Base-by-base conservation (phyloP, 2,113 vertebrate species). In the Hyperopisus bebe region DNA sequence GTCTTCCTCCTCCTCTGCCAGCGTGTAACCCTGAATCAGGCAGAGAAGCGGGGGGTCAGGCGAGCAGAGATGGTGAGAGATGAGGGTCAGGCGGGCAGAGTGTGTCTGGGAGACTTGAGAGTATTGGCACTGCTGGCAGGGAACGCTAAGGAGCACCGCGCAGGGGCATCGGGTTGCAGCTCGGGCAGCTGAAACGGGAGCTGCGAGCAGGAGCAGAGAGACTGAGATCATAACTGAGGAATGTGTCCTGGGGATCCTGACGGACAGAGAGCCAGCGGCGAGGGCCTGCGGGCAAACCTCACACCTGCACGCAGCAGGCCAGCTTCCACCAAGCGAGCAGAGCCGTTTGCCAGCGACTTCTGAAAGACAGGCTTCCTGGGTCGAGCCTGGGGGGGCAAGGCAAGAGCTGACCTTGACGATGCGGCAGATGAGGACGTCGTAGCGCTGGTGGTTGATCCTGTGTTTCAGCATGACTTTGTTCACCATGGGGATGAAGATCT, bases 401-500 rank as follows among this genome's bases (percentile, higher is more conserved):
- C 35, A 1, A 10, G 31, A 44, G 27, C 92, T 95, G 91, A 99
- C 98, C 97, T 99, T 99, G 2, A 99, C 96, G 88, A 99, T 99
- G 51, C 98, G 96, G 94, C 98, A 99, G 94, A 99, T 99, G 84
- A 99, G 98, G 74, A 99, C 96, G 35, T 99, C 98, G 0, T 99
- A 99, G 80, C 98, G 97, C 87, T 99, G 98, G 92, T 99, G 98
- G 93, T 97, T 98, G 91, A 99, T 98, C 89, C 98, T 94, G 96
- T 99, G 98, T 87, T 97, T 96, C 91, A 98, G 95, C 94, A 99
- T 96, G 62, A 99, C 98, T 94, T 99, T 99, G 93, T 99, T 99
- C 93, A 99, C 98, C 98, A 99, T 99, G 0, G 98, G 98, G 88
- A 99, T 99, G 93, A 99, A 99, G 93, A 99, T 99, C 89, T 99